Base-by-base conservation (phyloP, 2,797 vertebrate genomes). In the Lutjanus campechanus region DNA sequence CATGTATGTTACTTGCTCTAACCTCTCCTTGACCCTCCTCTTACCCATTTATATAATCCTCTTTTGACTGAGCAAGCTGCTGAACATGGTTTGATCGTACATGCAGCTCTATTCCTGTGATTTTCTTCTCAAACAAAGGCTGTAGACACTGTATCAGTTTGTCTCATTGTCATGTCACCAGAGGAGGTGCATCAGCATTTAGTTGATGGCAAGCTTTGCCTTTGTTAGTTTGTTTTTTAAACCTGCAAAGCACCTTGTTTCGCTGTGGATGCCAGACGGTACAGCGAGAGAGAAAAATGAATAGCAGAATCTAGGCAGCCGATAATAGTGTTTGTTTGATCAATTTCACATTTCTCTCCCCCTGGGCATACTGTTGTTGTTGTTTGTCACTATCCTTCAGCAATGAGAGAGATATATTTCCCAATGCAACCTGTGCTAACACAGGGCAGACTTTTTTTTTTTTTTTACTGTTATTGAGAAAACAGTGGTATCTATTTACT, bases 251-350 rank as follows among this genome's bases (percentile, higher is more conserved):
- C 43, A 44, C 46, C 87, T 65, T 55, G 63, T 78, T 71, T 79
- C 29, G 5, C 51, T 20, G 53, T 54, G 44, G 69, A 58, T 70
- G 50, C 59, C 62, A 56, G 47, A 54, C 29, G 1, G 55, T 46
- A n/a, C 56, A 61, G 51, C 53, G 11, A 64, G 58, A 77, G 65
- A 76, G 20, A 53, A 49, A 78, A 77, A 81, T 78, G 50, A 87
- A 79, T 54, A 64, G 72, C 61, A 29, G 63, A n/a, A 11, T 73
- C 69, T 59, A 36, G 25, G 65, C 79, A 44, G 50, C 64, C 17
- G 11, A 82, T 79, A 85, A 86, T 62, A 55, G 25, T 66, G 81
- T 89, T 84, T 88, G 81, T 77, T 82, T 85, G 83, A 90, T 88
- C 69, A 85, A 77, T 85, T 77, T 85, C 66, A 73, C 67, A 70